Evolutionary conservation across 2,888 invertebrate genomes (phyloP).

Genomic region (Eumerus sabulonum): DNA sequence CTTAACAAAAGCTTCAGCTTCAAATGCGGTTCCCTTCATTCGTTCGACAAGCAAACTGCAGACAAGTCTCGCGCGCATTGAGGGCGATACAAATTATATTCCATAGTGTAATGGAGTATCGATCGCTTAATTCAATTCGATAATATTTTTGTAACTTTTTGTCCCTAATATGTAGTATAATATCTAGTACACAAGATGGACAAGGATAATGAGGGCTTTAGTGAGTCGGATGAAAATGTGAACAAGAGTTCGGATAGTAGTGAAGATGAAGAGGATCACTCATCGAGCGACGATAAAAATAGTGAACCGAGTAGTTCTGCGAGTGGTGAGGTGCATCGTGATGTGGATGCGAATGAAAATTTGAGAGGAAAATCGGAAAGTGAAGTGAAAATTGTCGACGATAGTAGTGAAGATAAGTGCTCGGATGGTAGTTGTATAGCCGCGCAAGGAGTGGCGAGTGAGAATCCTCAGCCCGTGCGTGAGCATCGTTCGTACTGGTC

Average conservation of each 20-base stretch:
- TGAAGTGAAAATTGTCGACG: neutral
- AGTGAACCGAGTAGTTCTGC: slow-evolving; percentile 44
- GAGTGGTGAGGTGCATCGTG: slow-evolving; percentile 30
- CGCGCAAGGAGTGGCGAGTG: slow-evolving; percentile 8
- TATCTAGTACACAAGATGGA: no score
- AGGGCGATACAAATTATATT: slow-evolving; percentile 16
- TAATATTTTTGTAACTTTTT: no score
- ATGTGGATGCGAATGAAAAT: slow-evolving; percentile 34
- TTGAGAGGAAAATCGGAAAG: slow-evolving; percentile 31
- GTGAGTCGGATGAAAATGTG: slow-evolving; percentile 32
- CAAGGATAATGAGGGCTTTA: slow-evolving; percentile 42
- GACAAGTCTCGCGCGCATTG: slow-evolving; percentile 17
- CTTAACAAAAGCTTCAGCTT: no score
- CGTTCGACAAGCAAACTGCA: slow-evolving; percentile 38
- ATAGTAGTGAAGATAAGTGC: no score
- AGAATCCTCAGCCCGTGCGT: slow-evolving; percentile 30
- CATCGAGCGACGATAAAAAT: slow-evolving; percentile 32
- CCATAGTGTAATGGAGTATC: slow-evolving; percentile 35
- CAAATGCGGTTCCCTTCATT: slow-evolving; percentile 48
- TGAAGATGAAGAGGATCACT: slow-evolving; percentile 50
- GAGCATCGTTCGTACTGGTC: slow-evolving; percentile 62
- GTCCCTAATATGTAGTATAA: no score
- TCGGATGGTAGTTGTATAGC: no score
- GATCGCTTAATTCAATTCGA: slow-evolving; percentile 32
- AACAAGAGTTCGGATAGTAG: slow-evolving; percentile 49